A percentile compares a stretch with the other conserved stretches of the same genome.
Evolutionary conservation across 2,797 vertebrate genomes (phyloP).

Genomic region (Ambastaia sidthimunki): DNA sequence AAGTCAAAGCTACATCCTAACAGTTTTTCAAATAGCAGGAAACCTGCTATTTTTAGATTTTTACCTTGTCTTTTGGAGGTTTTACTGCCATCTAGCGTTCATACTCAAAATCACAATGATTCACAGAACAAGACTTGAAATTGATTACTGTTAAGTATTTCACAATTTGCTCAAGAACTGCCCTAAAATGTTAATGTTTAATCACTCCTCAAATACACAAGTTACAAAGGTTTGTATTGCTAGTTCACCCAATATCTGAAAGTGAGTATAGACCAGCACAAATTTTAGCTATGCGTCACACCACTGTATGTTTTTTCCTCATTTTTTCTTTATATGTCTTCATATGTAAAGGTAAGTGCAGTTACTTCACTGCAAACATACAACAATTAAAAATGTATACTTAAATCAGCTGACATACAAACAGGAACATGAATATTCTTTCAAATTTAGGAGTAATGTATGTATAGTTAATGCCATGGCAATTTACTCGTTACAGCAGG

Average conservation of each 20-base stretch:
- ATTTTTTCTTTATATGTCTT: constrained; percentile 47
- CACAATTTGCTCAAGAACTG: constrained; percentile 28
- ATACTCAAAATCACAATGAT: too few relatives aligned
- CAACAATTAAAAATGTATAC: not conserved
- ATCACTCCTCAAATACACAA: constrained; percentile 74
- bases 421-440: not conserved
- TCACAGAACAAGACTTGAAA: too few relatives aligned
- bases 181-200: constrained; percentile 72
- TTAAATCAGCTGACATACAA: not conserved
- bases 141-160: constrained; percentile 12
- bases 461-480: too few relatives aligned
- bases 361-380: not conserved
- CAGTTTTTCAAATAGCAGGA: too few relatives aligned
- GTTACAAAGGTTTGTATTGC: constrained; percentile 41
- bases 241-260: constrained; percentile 6
- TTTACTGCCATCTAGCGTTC: too few relatives aligned
- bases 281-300: constrained; percentile 34
- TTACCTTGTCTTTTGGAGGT: too few relatives aligned
- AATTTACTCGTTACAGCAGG: too few relatives aligned
- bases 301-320: not conserved
- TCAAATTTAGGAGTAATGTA: not conserved
- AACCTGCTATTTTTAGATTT: too few relatives aligned
- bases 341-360: constrained; percentile 65
- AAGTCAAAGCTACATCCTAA: too few relatives aligned
- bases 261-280: not conserved